A percentile compares a stretch with the other conserved stretches of the same genome.
phyloP scores from a whole-genome alignment of 2,797 vertebrate species.

The Neomorphus geoffroyi region DNA sequence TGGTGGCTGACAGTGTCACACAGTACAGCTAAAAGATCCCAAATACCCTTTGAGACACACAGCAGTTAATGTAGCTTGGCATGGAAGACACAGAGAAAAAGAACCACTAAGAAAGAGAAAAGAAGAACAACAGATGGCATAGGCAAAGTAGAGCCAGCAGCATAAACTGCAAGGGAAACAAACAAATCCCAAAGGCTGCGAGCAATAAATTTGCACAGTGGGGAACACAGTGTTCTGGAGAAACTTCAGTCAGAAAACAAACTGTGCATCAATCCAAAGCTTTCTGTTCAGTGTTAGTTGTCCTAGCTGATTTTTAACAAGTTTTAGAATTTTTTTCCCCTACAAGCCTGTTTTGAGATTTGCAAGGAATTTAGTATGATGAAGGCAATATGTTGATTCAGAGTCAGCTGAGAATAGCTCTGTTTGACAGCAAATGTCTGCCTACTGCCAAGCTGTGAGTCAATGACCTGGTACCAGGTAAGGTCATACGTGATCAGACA shows the following conservation, averaged over 20 bases:
- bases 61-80: conserved; percentile 31
- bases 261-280: conserved; percentile 25
- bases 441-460: background rate
- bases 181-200: conserved; percentile 58
- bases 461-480: background rate
- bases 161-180: conserved; percentile 62
- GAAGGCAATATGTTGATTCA: background rate
- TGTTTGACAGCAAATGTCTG: background rate
- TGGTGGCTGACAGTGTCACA: background rate
- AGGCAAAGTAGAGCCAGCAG: conserved; percentile 36
- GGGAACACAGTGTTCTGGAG: conserved; percentile 41
- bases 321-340: background rate
- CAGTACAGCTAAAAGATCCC: background rate
- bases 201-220: conserved; percentile 63
- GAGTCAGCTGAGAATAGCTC: background rate
- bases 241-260: conserved; percentile 52
- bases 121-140: conserved; percentile 63
- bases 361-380: background rate
- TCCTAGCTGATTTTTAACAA: conserved; percentile 35
- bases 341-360: background rate
- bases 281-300: conserved; percentile 17
- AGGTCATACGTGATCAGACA: background rate
- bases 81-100: background rate
- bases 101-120: conserved; percentile 16
- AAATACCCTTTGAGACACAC: conserved; percentile 9